Evolutionary conservation across 2,888 invertebrate species (phyloP), one percentile per base, ranked within the genome.

Genomic region (Tetheella fluctuosa): DNA sequence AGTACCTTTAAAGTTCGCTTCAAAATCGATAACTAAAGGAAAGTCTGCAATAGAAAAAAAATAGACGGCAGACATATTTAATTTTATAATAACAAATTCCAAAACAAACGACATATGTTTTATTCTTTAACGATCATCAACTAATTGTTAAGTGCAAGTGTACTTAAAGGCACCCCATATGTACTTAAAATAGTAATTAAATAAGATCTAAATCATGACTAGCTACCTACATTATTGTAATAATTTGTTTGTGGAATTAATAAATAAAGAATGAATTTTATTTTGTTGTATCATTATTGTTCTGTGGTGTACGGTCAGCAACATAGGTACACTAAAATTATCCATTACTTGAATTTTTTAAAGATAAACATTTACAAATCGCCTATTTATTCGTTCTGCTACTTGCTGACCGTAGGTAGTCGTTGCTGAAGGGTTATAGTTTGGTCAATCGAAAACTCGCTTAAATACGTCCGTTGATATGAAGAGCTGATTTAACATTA

Each of bases 191-290:
- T 23, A 25, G n/a, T 34, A 10, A 20, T 55, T n/a, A 23, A 23
- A 17, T 34, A 55, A 55, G 55, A 55, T 55, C 25, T 17, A 54
- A 30, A 82, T 80, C 73, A 82, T 84, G 85, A 87, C 84, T 89
- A 89, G 86, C 80, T 80, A 75, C 77, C 76, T 90, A 88, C 73
- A 71, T 73, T 76, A 78, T 75, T 62, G 65, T 65, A 67, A 80
- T 84, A 83, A 84, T 81, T 83, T 87, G 86, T 88, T 87, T 89
- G 87, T 89, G 86, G 79, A 87, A 86, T 83, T 82, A 88, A 85
- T 89, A 84, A 90, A 89, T 89, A 84, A 90, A 89, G 74, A 77
- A 81, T 83, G 81, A 82, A 81, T 83, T 84, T 82, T 78, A 79
- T 67, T 65, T 42, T 54, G 57, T 28, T 61, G 62, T 65, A 71